A percentile compares a stretch with the other conserved stretches of the same genome.
phyloP scores from a whole-genome alignment of 2,113 vertebrate species.

The Catagonus wagneri region DNA sequence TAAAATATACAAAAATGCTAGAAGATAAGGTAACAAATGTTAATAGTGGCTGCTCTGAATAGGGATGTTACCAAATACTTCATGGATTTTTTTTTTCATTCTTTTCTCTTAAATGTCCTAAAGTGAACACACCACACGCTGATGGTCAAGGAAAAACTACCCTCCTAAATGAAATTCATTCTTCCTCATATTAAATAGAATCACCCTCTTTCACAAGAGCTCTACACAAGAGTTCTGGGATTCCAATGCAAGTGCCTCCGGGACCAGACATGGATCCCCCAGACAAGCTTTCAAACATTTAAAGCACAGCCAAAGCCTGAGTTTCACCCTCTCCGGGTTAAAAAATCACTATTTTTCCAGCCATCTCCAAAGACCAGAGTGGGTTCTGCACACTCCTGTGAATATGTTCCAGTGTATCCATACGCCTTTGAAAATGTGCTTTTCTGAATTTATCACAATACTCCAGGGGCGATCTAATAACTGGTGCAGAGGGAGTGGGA shows the following conservation, averaged over 20 bases:
- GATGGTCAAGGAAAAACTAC: background rate
- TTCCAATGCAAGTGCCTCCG: background rate
- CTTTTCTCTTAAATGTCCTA: constrained; percentile 12
- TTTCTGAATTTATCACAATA: background rate
- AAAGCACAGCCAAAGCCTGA: background rate
- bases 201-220: background rate
- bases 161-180: background rate
- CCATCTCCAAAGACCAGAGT: background rate
- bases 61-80: background rate
- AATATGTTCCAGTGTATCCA: background rate
- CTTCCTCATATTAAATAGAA: background rate
- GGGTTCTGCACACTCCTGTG: background rate
- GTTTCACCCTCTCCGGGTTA: background rate
- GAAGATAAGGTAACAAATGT: background rate
- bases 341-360: background rate
- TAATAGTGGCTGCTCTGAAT: background rate
- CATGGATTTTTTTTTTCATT: background rate
- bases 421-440: background rate
- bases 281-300: background rate
- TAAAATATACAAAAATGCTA: constrained; percentile 10
- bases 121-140: background rate
- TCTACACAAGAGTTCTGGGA: background rate
- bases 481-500: background rate
- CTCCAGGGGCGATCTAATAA: background rate
- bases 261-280: background rate